phyloP scores from a whole-genome alignment of 2,113 vertebrate species.

The Saiga tatarica region DNA sequence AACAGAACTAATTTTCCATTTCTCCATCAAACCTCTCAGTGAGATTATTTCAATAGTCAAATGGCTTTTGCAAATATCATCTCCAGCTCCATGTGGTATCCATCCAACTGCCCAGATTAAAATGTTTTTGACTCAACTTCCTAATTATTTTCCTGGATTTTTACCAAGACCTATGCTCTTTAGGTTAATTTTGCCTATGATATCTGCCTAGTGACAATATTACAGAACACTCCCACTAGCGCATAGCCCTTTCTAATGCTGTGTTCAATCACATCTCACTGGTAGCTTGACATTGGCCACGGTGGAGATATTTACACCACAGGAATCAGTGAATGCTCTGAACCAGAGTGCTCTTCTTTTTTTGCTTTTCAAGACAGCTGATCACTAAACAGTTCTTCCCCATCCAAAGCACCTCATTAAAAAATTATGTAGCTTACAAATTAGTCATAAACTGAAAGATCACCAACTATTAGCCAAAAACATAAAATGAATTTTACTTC shows the following conservation, averaged over 20 bases:
- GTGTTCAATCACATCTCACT: rapidly evolving
- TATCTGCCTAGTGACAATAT: neutral
- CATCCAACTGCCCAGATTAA: neutral
- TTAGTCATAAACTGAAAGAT: neutral
- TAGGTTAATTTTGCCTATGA: neutral
- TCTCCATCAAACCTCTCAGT: neutral
- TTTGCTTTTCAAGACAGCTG: neutral
- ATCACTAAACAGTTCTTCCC: neutral
- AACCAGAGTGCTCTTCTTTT: neutral
- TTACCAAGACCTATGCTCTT: neutral
- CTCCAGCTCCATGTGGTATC: neutral
- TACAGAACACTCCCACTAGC: rapidly evolving
- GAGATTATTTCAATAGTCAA: neutral
- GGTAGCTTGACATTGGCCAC: neutral
- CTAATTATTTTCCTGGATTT: neutral
- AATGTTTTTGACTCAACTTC: neutral
- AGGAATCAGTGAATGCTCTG: neutral
- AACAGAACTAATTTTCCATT: neutral
- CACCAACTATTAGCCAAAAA: neutral
- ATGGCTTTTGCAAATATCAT: neutral
- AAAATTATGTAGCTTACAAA: neutral
- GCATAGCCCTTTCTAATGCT: neutral
- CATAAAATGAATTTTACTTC: neutral
- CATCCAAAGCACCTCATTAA: neutral
- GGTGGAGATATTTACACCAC: neutral